Conservation (phyloP, 2,113 vertebrate species). For the Speoplatyrhinus poulsoni region DNA sequence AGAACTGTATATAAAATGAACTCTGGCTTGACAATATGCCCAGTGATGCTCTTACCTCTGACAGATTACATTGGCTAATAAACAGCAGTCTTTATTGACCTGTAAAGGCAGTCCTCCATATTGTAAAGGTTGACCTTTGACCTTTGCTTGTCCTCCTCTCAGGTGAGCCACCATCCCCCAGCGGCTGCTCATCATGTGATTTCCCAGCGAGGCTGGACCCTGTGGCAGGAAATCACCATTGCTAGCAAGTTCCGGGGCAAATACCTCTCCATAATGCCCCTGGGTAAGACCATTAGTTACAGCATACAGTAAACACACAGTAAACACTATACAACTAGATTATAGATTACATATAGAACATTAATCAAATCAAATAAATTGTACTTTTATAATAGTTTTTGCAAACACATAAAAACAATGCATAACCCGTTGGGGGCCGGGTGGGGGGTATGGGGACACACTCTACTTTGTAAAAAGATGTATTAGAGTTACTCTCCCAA, state of each 20-base stretch:
- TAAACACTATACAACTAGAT: neutral
- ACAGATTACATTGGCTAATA: neutral
- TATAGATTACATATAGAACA: too few relatives aligned
- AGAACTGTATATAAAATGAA: too few relatives aligned
- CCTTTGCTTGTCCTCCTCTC: conserved; percentile 22
- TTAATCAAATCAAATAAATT: too few relatives aligned
- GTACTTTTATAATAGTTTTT: too few relatives aligned
- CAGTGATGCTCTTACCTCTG: too few relatives aligned
- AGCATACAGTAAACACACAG: neutral
- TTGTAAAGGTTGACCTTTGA: neutral
- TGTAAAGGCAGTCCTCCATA: neutral
- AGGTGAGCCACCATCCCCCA: conserved; percentile 98
- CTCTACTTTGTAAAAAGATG: too few relatives aligned
- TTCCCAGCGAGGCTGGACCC: conserved; percentile 90
- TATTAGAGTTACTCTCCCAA: too few relatives aligned
- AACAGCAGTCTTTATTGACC: neutral
- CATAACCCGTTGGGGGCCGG: too few relatives aligned
- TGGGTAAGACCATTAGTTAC: conserved; percentile 79
- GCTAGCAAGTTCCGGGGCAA: conserved; percentile 99
- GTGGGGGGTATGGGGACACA: too few relatives aligned
- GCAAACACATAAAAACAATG: too few relatives aligned
- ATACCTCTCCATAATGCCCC: conserved; percentile 98
- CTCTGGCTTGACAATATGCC: too few relatives aligned
- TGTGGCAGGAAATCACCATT: conserved; percentile 99
- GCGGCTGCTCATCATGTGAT: conserved; percentile 94